phyloP scores from a whole-genome alignment of 2,797 vertebrate genomes.

The Anas flavirostris region DNA sequence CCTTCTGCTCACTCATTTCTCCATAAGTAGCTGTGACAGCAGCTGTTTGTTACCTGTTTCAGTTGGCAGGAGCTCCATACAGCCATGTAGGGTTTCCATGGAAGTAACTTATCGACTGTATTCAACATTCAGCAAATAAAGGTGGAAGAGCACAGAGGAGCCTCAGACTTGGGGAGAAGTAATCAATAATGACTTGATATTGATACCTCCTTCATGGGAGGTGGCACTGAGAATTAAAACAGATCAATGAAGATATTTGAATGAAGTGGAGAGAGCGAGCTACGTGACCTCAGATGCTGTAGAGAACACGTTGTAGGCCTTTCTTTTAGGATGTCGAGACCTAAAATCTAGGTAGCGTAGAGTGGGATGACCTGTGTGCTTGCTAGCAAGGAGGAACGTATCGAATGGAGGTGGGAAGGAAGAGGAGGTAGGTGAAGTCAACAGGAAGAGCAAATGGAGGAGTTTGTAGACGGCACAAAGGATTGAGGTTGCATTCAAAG shows the following conservation, averaged over 20 bases:
- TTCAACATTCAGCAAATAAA: not conserved
- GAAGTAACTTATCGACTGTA: not conserved
- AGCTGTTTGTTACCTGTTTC: not conserved
- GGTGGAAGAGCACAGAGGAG: not conserved
- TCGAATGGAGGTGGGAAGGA: not conserved
- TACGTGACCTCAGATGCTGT: fast-evolving
- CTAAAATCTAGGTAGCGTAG: not conserved
- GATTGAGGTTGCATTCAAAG: not conserved
- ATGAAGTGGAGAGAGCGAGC: not conserved
- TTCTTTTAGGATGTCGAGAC: not conserved
- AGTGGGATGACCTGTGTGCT: fast-evolving
- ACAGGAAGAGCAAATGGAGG: not conserved
- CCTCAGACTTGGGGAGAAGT: not conserved
- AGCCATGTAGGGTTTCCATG: not conserved
- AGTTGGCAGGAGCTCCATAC: not conserved
- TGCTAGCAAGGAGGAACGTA: not conserved
- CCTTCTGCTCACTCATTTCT: not conserved
- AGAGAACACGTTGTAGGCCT: not conserved
- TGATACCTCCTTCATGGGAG: not conserved
- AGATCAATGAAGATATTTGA: not conserved
- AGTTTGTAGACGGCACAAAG: not conserved
- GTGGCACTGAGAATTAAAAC: not conserved
- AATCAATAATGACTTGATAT: not conserved
- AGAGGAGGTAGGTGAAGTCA: not conserved
- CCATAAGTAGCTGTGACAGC: not conserved